Evolutionary conservation across 2,797 vertebrate species (phyloP).

Genomic region (Sarcoramphus papa): DNA sequence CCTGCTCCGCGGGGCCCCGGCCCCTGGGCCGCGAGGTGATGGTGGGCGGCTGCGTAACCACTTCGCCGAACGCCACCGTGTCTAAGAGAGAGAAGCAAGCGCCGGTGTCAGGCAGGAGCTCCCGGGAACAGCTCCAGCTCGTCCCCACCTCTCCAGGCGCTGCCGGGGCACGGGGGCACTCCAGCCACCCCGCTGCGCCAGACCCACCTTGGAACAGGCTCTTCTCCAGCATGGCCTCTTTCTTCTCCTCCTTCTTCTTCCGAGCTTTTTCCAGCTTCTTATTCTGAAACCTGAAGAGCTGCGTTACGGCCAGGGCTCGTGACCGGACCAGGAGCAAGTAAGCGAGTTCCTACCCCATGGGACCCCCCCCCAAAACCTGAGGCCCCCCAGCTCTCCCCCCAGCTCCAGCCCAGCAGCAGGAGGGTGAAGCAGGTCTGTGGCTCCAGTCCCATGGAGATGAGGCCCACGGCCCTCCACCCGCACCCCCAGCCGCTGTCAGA

Average conservation of each 20-base stretch:
- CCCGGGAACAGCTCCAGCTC: rapidly evolving
- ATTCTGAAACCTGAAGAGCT: conserved; percentile 75
- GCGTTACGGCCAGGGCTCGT: rapidly evolving
- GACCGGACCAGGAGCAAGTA: rapidly evolving
- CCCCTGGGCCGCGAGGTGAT: conserved; percentile 83
- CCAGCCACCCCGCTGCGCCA: rapidly evolving
- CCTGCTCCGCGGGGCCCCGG: conserved; percentile 67
- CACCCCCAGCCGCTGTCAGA: rapidly evolving
- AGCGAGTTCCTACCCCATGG: rapidly evolving
- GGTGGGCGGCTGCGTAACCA: conserved; percentile 84
- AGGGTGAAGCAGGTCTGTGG: background rate
- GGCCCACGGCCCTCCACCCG: rapidly evolving
- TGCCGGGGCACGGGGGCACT: rapidly evolving
- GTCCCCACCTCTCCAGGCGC: rapidly evolving
- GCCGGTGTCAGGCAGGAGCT: rapidly evolving
- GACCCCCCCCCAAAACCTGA: background rate
- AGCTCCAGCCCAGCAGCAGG: background rate
- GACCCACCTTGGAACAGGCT: conserved; percentile 80
- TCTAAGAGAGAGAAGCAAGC: conserved; percentile 66
- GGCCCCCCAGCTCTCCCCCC: too few relatives aligned
- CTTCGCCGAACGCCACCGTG: conserved; percentile 85
- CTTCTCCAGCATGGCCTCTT: conserved; percentile 75
- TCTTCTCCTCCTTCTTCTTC: conserved; percentile 77
- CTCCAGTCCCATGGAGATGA: rapidly evolving
- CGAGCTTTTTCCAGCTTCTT: conserved; percentile 72